Conservation (phyloP, 2,113 vertebrate species). For the Oxyruncus cristatus region DNA sequence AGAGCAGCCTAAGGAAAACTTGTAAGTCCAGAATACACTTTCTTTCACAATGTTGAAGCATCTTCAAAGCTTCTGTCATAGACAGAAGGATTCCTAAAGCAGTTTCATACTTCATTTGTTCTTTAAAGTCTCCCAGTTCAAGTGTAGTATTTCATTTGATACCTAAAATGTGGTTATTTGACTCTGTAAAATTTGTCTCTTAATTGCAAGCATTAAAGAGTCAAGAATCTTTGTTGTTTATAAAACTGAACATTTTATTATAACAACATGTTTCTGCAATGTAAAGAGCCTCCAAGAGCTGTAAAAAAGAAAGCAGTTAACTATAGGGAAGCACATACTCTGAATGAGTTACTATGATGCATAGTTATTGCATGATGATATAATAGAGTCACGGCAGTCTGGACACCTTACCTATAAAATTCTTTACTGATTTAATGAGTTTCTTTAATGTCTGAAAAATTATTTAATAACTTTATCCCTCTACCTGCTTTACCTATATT, state of each 20-base stretch:
- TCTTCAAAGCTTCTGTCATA: neutral
- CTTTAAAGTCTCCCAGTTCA: neutral
- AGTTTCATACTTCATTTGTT: neutral
- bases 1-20: neutral
- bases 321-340: neutral
- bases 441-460: neutral
- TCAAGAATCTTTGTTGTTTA: neutral
- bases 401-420: neutral
- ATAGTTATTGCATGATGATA: neutral
- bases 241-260: neutral
- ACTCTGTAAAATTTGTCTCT: neutral
- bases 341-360: neutral
- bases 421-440: neutral
- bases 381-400: neutral
- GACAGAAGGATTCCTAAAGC: neutral
- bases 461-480: neutral
- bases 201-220: neutral
- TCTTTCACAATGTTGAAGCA: neutral
- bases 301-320: neutral
- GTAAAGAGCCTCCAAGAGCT: neutral
- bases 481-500: neutral
- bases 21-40: neutral
- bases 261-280: neutral
- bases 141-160: neutral
- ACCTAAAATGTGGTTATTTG: neutral